Conservation (phyloP, 2,113 vertebrate genomes). For the Emydocephalus ijimae region DNA sequence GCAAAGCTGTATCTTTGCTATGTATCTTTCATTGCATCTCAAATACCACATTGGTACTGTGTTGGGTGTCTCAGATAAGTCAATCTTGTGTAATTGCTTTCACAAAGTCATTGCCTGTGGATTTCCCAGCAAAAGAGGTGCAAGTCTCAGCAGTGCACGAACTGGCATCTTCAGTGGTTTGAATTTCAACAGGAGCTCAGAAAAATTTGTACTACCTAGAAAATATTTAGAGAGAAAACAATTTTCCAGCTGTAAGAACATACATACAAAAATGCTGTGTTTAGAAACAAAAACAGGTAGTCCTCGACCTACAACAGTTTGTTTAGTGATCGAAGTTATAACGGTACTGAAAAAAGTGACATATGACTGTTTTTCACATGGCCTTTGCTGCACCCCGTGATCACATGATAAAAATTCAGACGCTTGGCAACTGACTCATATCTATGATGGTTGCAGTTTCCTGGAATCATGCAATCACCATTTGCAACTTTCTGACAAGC, state of each 20-base stretch:
- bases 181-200: slow-evolving; percentile 81
- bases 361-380: not conserved
- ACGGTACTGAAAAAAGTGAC: not conserved
- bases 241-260: rapidly evolving
- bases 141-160: slow-evolving; percentile 82
- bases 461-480: not conserved
- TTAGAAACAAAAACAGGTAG: not conserved
- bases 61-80: rapidly evolving
- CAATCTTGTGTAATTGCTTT: not conserved
- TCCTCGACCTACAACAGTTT: not conserved
- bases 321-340: not conserved
- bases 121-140: slow-evolving; percentile 77
- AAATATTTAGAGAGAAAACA: slow-evolving; percentile 15
- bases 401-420: not conserved
- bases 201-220: slow-evolving; percentile 81
- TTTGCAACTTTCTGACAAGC: not conserved
- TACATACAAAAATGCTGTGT: not conserved
- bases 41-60: not conserved
- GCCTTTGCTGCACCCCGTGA: not conserved
- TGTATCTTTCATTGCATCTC: not conserved
- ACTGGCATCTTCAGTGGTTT: slow-evolving; percentile 81
- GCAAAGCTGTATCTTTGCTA: slow-evolving; percentile 21
- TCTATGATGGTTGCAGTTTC: not conserved
- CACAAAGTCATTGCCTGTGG: slow-evolving; percentile 75
- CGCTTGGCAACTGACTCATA: not conserved